Evolutionary conservation across 2,797 vertebrate genomes (phyloP).

Genomic region (Pseudochaenichthys georgianus): DNA sequence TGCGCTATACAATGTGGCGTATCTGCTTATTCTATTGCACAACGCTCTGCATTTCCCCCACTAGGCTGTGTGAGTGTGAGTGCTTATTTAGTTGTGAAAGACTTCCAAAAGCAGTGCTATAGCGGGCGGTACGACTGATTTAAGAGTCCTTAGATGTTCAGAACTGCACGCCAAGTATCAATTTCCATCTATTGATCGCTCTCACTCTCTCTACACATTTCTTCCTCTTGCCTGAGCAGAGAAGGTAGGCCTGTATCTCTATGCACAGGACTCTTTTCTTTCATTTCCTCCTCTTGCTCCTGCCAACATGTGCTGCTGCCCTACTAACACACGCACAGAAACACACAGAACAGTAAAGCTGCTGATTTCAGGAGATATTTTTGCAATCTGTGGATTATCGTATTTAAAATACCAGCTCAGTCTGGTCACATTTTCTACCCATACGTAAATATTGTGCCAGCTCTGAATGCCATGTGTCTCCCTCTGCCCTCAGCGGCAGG

Average conservation of each 20-base stretch:
- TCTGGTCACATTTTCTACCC: conserved; percentile 45
- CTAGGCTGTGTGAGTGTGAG: conserved; percentile 40
- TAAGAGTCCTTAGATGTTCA: conserved; percentile 36
- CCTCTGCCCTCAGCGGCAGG: conserved; percentile 65
- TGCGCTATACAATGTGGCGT: conserved; percentile 82
- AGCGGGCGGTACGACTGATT: conserved; percentile 26
- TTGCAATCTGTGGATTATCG: conserved; percentile 40
- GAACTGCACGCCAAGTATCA: conserved; percentile 55
- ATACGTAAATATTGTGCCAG: conserved; percentile 65
- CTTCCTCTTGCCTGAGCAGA: conserved; percentile 52
- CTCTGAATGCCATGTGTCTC: conserved; percentile 75
- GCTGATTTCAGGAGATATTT: conserved; percentile 46
- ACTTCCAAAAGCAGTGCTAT: conserved; percentile 55
- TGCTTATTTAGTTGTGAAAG: conserved; percentile 62
- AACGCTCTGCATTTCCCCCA: conserved; percentile 68
- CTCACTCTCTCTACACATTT: conserved; percentile 36
- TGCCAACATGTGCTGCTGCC: conserved; percentile 78
- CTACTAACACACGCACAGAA: conserved; percentile 29
- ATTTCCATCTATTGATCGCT: conserved; percentile 55
- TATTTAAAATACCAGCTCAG: conserved; percentile 8
- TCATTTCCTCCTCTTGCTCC: conserved; percentile 79
- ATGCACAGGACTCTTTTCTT: conserved; percentile 74
- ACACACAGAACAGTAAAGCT: conserved; percentile 43
- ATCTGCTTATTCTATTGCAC: conserved; percentile 81
- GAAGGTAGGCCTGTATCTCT: conserved; percentile 71